Evolutionary conservation across 2,888 invertebrate species (phyloP).

Genomic region (Acanthosepion esculentum): DNA sequence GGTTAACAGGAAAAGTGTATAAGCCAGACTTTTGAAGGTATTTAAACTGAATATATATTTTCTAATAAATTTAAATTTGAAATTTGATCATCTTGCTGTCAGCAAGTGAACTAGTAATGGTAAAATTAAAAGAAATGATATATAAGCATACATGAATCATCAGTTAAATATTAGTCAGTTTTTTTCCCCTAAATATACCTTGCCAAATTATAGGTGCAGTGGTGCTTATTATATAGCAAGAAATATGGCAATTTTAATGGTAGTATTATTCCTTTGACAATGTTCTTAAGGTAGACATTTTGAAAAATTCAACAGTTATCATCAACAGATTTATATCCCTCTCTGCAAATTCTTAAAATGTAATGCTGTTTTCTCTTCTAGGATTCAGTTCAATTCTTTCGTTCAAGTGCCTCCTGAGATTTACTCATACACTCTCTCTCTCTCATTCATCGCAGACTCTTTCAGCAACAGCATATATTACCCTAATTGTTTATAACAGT

Average conservation of each 20-base stretch:
- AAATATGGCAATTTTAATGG: neutral
- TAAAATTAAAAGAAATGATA: too few species aligned
- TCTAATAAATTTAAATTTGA: too few species aligned
- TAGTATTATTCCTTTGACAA: neutral
- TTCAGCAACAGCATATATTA: neutral
- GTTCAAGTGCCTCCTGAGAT: neutral
- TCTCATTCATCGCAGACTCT: neutral
- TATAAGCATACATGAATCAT: too few species aligned
- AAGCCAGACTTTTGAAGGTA: too few species aligned
- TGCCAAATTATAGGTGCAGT: too few species aligned
- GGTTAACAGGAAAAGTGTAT: too few species aligned
- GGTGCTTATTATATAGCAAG: too few species aligned
- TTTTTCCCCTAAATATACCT: too few species aligned
- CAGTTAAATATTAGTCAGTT: too few species aligned
- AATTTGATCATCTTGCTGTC: too few species aligned
- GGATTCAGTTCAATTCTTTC: neutral
- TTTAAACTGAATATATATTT: too few species aligned
- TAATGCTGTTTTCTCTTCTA: neutral
- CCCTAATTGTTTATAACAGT: neutral
- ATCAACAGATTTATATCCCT: neutral
- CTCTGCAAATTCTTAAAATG: neutral
- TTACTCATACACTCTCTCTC: neutral
- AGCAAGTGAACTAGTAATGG: too few species aligned
- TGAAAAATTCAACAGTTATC: neutral
- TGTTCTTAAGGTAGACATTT: neutral